Base-by-base conservation (phyloP, 2,888 invertebrate genomes). In the Pandemis cinnamomeana region DNA sequence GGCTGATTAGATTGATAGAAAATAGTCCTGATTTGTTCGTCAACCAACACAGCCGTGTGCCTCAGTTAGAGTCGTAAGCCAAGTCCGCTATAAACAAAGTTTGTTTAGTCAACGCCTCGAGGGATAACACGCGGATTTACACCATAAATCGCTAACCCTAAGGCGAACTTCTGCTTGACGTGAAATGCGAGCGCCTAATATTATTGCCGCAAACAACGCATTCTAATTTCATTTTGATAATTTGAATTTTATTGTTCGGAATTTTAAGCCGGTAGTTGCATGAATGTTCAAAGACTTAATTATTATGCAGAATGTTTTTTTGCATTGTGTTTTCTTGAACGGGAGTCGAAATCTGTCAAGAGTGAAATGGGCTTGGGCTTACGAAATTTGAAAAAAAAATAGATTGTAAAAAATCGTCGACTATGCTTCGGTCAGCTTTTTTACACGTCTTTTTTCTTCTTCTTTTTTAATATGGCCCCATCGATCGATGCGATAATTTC, bases 91-190 rank as follows among this genome's bases (percentile, higher is more conserved):
- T 82, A 83, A 80, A 84, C 79, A 77, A 81, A 82, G 79, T 81
- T 82, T 82, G 81, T 81, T 83, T 81, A 82, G 83, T 83, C 80
- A 82, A 77, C 83, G 82, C 82, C 79, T 81, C 78, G 78, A 79
- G 81, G 84, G 83, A 85, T 81, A 81, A 84, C 83, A 84, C 82
- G 79, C 80, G 84, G 84, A 84, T 86, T 87, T 84, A 80, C 84
- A 80, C 83, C 82, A 82, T 87, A 86, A 87, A 86, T 86, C 83
- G 63, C 48, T 61, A 81, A 81, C 80, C 81, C 80, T 77, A 80
- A 75, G 77, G 77, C 79, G 79, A 80, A 84, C 82, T 85, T 84
- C 80, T 79, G 79, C 83, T 81, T 82, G 79, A 82, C 78, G 80
- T 82, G 63, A 86, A 86, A 84, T 84, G 80, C 82, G 84, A 83